Evolutionary conservation across 2,888 invertebrate species (phyloP).

Genomic region (Nephrotoma guestfalica): DNA sequence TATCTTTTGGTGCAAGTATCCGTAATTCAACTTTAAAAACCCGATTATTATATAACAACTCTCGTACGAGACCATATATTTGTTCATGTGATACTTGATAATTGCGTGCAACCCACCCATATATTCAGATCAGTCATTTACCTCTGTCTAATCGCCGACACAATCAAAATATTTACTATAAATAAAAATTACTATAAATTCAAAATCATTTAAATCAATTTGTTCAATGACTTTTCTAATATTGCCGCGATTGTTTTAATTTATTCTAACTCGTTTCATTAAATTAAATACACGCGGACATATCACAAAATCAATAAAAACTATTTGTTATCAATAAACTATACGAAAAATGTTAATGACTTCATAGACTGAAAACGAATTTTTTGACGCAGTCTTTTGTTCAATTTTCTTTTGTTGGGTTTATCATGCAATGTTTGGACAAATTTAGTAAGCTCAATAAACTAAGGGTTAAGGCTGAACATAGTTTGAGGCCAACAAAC

Average conservation of each 20-base stretch:
- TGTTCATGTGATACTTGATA: no score
- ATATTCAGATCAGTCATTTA: no score
- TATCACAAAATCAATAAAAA: not conserved
- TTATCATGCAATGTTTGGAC: not conserved
- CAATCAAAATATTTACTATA: no score
- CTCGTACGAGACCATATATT: no score
- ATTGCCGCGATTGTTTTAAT: not conserved
- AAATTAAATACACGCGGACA: not conserved
- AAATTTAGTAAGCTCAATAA: not conserved
- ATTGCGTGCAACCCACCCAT: no score
- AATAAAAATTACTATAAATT: no score
- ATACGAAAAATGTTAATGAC: not conserved
- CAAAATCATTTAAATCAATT: not conserved
- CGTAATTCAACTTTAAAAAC: no score
- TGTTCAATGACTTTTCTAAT: not conserved
- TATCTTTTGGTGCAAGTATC: no score
- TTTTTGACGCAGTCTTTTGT: not conserved
- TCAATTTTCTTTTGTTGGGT: not conserved
- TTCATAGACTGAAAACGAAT: not conserved
- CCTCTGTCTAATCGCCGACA: no score
- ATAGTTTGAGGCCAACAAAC: not conserved
- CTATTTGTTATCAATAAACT: not conserved
- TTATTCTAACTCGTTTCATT: not conserved
- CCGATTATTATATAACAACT: no score
- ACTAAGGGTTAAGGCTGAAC: not conserved